A percentile compares a stretch with the other conserved stretches of the same genome.
Conservation (phyloP, 1,140 invertebrate genomes). For the Parapsyche elsis region DNA sequence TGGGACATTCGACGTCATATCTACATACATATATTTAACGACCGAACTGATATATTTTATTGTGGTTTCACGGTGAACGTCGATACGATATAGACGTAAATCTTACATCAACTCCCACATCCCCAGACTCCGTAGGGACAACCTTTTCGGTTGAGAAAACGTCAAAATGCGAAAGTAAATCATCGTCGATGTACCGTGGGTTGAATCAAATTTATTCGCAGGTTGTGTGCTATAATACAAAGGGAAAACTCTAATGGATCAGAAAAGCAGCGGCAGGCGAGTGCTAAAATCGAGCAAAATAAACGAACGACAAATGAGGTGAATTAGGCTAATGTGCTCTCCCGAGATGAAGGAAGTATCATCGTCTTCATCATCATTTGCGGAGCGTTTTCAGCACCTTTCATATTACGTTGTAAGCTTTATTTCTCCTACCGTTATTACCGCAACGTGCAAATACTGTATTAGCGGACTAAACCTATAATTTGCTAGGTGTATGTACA, state of each 20-base stretch:
- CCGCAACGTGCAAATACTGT: constrained; percentile 11
- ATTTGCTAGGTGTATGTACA: background rate
- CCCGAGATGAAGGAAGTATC: constrained; percentile 5
- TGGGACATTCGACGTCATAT: no score
- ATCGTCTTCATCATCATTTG: constrained; percentile 17
- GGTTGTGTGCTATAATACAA: background rate
- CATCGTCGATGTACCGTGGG: background rate
- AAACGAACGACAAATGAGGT: background rate
- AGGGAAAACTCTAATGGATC: background rate
- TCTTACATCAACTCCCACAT: no score
- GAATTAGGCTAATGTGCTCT: background rate
- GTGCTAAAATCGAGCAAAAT: no score
- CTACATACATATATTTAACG: no score
- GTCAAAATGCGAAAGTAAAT: background rate
- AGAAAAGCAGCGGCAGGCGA: background rate
- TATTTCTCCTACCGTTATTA: constrained; percentile 11
- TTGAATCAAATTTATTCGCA: background rate
- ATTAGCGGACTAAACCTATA: background rate
- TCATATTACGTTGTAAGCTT: background rate
- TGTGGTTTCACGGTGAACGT: no score
- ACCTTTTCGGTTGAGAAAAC: no score
- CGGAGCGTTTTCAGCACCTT: constrained; percentile 8
- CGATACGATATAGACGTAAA: no score
- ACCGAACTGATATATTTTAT: no score
- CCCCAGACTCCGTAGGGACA: no score